A percentile compares a stretch with the other conserved stretches of the same genome.
These are phyloP conservation scores for Electrona antarctica DNA, from an alignment of 2,113 vertebrate species.

Conservation along the genomic window DNA sequence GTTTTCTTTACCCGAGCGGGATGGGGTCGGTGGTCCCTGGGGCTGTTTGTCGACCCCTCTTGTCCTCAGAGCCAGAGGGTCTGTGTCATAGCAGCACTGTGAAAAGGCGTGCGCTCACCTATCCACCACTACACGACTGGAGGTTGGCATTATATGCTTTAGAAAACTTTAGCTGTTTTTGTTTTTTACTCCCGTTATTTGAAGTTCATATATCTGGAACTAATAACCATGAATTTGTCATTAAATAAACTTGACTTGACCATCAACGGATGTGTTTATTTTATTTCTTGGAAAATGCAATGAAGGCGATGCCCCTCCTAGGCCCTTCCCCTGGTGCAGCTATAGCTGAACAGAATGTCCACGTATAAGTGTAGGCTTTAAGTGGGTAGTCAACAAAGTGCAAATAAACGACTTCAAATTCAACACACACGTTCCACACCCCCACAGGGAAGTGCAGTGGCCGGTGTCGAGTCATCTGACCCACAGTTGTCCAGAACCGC, in stretches of 20 bases:
- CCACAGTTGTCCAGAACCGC: no score
- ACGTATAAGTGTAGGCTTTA: no score
- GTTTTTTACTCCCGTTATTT: conserved; percentile 25
- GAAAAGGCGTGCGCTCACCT: conserved; percentile 1
- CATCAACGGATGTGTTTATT: background rate
- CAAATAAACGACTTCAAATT: no score
- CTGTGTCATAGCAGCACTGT: conserved; percentile 17
- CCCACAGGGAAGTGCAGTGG: no score
- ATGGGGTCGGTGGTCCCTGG: background rate
- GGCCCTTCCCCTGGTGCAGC: no score
- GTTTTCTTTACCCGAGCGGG: background rate
- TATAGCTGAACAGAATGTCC: no score
- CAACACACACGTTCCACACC: no score
- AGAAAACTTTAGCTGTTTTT: background rate
- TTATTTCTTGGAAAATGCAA: background rate
- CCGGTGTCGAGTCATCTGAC: no score
- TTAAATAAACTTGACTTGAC: conserved; percentile 14
- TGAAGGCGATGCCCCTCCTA: no score
- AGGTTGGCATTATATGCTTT: background rate
- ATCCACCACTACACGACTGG: background rate
- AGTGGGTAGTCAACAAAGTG: no score
- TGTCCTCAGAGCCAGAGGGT: background rate
- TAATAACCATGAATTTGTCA: conserved; percentile 16
- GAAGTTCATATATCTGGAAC: background rate
- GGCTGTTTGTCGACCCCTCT: background rate